phyloP scores from a whole-genome alignment of 2,888 invertebrate species.

The Nomada ferruginata region DNA sequence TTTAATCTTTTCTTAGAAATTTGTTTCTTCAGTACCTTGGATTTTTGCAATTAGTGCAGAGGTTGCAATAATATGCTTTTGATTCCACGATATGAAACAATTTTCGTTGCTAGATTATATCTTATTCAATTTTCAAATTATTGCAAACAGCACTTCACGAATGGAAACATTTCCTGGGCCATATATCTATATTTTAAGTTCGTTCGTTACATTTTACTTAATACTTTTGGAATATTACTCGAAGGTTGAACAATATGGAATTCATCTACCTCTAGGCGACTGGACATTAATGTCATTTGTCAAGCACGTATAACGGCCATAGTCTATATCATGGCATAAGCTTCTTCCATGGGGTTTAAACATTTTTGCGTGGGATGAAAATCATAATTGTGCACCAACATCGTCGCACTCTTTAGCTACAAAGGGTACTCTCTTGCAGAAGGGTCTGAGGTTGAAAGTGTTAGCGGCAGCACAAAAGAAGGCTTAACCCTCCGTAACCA shows the following conservation, averaged over 20 bases:
- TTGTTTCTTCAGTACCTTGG: not conserved
- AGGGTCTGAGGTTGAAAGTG: conserved; percentile 71
- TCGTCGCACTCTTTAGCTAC: conserved; percentile 64
- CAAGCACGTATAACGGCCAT: conserved; percentile 11
- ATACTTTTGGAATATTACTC: not conserved
- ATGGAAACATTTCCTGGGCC: not conserved
- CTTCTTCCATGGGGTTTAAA: conserved; percentile 32
- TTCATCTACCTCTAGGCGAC: not conserved
- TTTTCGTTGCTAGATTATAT: too few relatives aligned
- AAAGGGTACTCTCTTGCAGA: conserved; percentile 68
- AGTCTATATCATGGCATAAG: not conserved
- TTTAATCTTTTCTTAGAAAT: not conserved
- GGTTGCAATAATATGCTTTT: too few relatives aligned
- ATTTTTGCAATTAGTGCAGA: too few relatives aligned
- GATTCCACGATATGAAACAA: too few relatives aligned
- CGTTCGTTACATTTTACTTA: not conserved
- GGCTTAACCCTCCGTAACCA: conserved; percentile 73
- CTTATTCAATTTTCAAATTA: not conserved
- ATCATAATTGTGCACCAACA: conserved; percentile 69
- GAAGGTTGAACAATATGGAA: not conserved
- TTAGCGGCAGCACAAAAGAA: conserved; percentile 73
- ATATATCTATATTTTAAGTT: not conserved
- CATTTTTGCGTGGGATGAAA: conserved; percentile 57
- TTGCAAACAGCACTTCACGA: not conserved
- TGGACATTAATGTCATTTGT: conserved; percentile 33